Percentiles rank a stretch among this genome's conserved stretches.
These are phyloP conservation scores for Rhynchomys soricoides DNA, from an alignment of 2,113 vertebrate genomes.

Conservation along the genomic window DNA sequence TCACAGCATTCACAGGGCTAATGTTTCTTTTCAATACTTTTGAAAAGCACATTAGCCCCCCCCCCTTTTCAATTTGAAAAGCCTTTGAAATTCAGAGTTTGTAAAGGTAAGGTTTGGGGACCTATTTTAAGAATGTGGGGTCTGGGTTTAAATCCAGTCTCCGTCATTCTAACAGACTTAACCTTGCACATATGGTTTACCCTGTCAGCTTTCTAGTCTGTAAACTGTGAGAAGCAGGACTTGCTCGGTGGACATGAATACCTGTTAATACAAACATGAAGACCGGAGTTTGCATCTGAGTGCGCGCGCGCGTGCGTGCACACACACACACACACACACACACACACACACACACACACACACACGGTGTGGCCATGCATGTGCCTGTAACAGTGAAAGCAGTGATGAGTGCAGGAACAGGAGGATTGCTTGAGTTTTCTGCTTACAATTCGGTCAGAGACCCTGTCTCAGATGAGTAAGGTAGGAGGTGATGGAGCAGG, in stretches of 20 bases:
- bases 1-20: neutral
- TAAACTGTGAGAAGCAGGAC: neutral
- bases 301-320: no score
- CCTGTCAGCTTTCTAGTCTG: neutral
- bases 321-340: neutral
- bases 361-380: neutral
- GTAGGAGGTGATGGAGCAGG: neutral
- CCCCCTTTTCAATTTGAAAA: constrained; percentile 15
- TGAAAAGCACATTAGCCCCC: neutral
- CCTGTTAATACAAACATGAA: neutral
- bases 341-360: no score
- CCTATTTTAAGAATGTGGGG: neutral
- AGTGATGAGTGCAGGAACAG: accelerated
- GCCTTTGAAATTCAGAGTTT: neutral
- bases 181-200: neutral
- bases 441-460: neutral
- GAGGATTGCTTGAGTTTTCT: neutral
- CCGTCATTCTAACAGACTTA: neutral
- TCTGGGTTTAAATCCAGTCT: neutral
- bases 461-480: no score
- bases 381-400: neutral
- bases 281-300: neutral
- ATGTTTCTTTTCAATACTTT: constrained; percentile 7
- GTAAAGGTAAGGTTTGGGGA: neutral
- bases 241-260: neutral